Conservation (phyloP, 2,888 invertebrate species). For the Drosophila demipolita region DNA sequence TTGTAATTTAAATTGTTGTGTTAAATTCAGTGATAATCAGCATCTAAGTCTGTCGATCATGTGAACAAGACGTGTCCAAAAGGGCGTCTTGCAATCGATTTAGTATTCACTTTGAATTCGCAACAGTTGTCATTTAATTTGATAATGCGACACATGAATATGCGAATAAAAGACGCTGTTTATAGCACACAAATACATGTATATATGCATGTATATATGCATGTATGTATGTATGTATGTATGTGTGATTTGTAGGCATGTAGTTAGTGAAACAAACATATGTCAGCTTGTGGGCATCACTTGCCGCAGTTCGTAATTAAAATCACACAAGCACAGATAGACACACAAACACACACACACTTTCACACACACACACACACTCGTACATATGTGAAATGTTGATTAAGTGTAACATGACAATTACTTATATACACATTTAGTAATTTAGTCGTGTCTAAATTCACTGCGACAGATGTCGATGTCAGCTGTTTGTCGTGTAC, state of each 20-base stretch:
- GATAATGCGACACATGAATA: slow-evolving; percentile 41
- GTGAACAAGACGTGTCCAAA: slow-evolving; percentile 59
- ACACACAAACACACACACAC: slow-evolving; percentile 1
- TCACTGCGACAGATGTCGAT: slow-evolving; percentile 71
- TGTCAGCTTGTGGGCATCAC: slow-evolving; percentile 24
- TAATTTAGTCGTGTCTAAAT: slow-evolving; percentile 72
- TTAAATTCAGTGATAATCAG: slow-evolving; percentile 19
- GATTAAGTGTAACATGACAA: slow-evolving; percentile 76
- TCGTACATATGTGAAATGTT: slow-evolving; percentile 39
- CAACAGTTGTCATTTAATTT: slow-evolving; percentile 27
- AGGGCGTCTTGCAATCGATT: slow-evolving; percentile 22
- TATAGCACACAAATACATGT: slow-evolving; percentile 11
- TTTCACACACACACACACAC: not conserved
- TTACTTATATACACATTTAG: slow-evolving; percentile 68
- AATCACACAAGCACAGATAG: slow-evolving; percentile 20
- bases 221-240: not conserved
- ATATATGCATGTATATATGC: not conserved
- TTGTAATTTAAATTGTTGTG: slow-evolving; percentile 5
- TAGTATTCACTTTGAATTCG: slow-evolving; percentile 29
- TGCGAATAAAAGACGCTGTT: slow-evolving; percentile 25
- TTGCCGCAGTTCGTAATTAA: slow-evolving; percentile 42
- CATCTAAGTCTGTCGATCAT: slow-evolving; percentile 30
- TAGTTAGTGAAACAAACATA: slow-evolving; percentile 36
- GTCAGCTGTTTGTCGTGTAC: slow-evolving; percentile 70
- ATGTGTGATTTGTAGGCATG: not conserved